Base-by-base conservation (phyloP, 2,113 vertebrate genomes). In the Pagrus major region DNA sequence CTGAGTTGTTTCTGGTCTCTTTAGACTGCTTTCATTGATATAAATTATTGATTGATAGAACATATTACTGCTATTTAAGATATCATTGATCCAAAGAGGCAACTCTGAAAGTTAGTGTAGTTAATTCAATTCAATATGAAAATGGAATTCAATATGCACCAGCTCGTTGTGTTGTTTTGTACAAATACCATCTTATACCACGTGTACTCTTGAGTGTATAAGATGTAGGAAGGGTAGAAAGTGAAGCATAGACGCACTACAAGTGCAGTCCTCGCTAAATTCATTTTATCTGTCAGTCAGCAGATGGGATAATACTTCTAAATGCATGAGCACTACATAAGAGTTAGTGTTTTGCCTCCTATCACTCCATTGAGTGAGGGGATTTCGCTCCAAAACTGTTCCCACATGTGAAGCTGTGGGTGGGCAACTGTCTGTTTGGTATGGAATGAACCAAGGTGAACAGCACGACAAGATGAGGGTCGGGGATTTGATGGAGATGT, bases 401-500 rank as follows among this genome's bases (percentile, higher is more conserved):
- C 61, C 88, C 90, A 92, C 81, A 85, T 88, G 90, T 90, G 47
- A 65, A 74, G 39, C 33, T 37, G 81, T 83, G 88, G 85, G 86
- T 90, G 88, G 86, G 80, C 84, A 69, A 46, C 54, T 21, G 61
- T 84, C 54, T 56, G 65, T 58, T 72, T 58, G 20, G 58, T 37
- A 67, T 65, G 74, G 64, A 81, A 3, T 76, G 58, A 87, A 80
- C 66, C 65, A 44, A 72, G 76, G 69, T 63, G 74, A 89, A 78
- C 29, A 44, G 27, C n/a, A 39, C 35, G 58, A 18, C 35, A 56
- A 71, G 31, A 20, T 66, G 23, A 46, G 35, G 65, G 23, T 31
- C 37, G 49, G 78, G 65, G 16, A 7, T 83, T 72, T 71, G 15
- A 84, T 31, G 6, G 60, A 14, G 33, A 16, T 65, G 11, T 68